Evolutionary conservation across 2,888 invertebrate species (phyloP).

Genomic region (Lampropteryx suffumata): DNA sequence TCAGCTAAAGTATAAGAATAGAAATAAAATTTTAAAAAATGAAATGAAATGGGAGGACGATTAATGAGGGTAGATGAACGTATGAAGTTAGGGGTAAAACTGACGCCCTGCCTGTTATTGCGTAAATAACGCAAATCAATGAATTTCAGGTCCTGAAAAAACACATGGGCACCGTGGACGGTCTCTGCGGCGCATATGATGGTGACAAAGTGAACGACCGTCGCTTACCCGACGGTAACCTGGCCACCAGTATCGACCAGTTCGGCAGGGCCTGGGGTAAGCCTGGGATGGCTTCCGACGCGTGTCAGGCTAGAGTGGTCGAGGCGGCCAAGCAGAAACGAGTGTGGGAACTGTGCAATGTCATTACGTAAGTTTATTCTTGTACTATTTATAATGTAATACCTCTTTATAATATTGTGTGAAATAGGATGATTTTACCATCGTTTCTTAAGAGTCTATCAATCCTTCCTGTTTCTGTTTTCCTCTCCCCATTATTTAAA

Average conservation of each 20-base stretch:
- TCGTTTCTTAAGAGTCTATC: too few species aligned
- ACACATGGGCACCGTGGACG: slow-evolving; percentile 86
- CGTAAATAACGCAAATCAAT: background rate
- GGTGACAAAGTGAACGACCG: slow-evolving; percentile 86
- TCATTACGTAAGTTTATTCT: slow-evolving; percentile 81
- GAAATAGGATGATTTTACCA: too few species aligned
- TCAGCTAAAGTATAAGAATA: too few species aligned
- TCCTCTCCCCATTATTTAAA: too few species aligned
- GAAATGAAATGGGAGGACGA: too few species aligned
- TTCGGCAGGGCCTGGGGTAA: slow-evolving; percentile 91
- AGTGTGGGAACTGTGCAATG: slow-evolving; percentile 87
- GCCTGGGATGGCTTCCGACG: slow-evolving; percentile 66
- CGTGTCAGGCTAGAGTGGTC: slow-evolving; percentile 85
- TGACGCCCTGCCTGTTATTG: background rate
- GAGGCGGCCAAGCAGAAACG: slow-evolving; percentile 83
- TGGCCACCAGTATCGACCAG: slow-evolving; percentile 84
- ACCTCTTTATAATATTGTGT: too few species aligned
- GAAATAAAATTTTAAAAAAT: too few species aligned
- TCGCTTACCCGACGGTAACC: slow-evolving; percentile 85
- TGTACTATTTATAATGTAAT: background rate
- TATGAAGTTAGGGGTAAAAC: too few species aligned
- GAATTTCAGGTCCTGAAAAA: slow-evolving; percentile 77
- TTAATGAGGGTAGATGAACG: too few species aligned
- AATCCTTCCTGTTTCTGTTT: too few species aligned
- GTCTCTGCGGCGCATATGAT: slow-evolving; percentile 91